These are phyloP conservation scores for Triplophysa bombifrons DNA, from an alignment of 2,797 vertebrate species.

Conservation along the genomic window DNA sequence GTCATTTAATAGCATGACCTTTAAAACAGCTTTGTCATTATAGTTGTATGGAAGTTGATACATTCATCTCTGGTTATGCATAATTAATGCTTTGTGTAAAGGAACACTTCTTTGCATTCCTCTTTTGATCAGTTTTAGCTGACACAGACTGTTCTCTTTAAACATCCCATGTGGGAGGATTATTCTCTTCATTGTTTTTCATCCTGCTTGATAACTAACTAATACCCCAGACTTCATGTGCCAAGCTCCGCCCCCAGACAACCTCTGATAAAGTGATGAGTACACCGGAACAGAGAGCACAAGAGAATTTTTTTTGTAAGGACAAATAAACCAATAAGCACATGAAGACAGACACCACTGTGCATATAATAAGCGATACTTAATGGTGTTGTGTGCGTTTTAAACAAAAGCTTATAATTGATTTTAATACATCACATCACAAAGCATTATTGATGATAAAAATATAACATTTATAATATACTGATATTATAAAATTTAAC, in stretches of 20 bases:
- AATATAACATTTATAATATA: too few species aligned
- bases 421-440: too few species aligned
- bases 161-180: neutral
- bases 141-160: conserved; percentile 12
- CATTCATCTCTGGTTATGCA: neutral
- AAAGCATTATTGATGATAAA: too few species aligned
- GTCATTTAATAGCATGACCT: neutral
- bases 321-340: conserved; percentile 1
- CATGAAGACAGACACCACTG: neutral
- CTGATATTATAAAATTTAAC: too few species aligned
- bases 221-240: neutral
- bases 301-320: neutral
- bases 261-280: neutral
- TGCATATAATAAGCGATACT: neutral
- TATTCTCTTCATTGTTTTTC: conserved; percentile 13
- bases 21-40: neutral
- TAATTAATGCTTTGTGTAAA: conserved; percentile 5
- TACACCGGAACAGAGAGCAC: neutral
- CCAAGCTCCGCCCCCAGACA: neutral
- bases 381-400: neutral
- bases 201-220: conserved; percentile 16
- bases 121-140: conserved; percentile 14
- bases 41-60: neutral
- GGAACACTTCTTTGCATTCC: neutral
- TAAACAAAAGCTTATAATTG: neutral